Conservation (phyloP, 2,888 invertebrate species). For the Drosophila kuntzei region DNA sequence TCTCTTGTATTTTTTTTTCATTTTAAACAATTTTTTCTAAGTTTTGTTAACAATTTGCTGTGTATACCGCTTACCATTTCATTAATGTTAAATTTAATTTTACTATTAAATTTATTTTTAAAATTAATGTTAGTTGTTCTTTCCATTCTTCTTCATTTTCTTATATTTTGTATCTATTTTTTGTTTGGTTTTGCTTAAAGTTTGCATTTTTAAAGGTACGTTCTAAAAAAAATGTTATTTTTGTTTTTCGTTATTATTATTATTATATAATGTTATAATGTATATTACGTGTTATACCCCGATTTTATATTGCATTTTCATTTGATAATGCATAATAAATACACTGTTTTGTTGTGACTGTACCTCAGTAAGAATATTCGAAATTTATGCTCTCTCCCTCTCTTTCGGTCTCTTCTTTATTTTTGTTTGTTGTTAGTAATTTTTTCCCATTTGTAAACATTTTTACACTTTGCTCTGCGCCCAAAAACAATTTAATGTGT, state of each 20-base stretch:
- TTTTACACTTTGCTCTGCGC: conserved; percentile 32
- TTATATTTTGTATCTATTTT: conserved; percentile 13
- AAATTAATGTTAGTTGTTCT: conserved; percentile 74
- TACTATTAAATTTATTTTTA: conserved; percentile 74
- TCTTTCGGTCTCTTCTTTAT: conserved; percentile 12
- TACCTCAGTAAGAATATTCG: conserved; percentile 33
- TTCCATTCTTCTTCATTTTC: conserved; percentile 22
- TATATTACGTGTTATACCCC: conserved; percentile 58
- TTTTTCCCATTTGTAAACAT: conserved; percentile 36
- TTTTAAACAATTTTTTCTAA: conserved; percentile 65
- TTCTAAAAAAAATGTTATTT: conserved; percentile 68
- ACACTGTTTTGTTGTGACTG: conserved; percentile 38
- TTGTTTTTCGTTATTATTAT: conserved; percentile 11
- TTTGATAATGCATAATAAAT: conserved; percentile 17
- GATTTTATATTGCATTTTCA: conserved; percentile 12
- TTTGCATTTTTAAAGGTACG: conserved; percentile 68
- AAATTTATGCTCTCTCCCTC: conserved; percentile 19
- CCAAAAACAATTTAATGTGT: conserved; percentile 20
- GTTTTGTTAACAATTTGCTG: conserved; percentile 69
- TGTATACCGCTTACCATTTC: conserved; percentile 54
- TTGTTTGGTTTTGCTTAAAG: conserved; percentile 26
- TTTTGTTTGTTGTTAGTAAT: conserved; percentile 10
- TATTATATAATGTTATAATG: conserved; percentile 52
- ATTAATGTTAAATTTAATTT: conserved; percentile 65
- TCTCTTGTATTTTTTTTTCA: conserved; percentile 33